phyloP scores from a whole-genome alignment of 2,888 invertebrate species.

The Cybosia mesomella region DNA sequence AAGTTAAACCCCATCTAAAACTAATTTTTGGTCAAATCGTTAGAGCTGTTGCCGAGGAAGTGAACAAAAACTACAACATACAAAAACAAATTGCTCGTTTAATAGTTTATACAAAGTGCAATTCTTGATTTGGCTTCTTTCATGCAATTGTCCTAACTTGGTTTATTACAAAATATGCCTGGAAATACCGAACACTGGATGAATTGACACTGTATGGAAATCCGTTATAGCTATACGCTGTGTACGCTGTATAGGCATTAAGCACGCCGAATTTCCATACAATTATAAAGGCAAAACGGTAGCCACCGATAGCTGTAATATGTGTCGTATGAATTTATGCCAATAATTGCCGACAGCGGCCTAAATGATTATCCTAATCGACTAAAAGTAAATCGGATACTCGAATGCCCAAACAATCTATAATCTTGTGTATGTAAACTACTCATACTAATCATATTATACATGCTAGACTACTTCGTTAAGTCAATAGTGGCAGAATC shows the following conservation, averaged over 20 bases:
- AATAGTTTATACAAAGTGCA: too few species aligned
- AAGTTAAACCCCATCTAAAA: too few species aligned
- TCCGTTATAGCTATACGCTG: not conserved
- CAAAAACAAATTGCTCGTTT: too few species aligned
- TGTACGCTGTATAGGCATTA: not conserved
- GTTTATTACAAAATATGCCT: too few species aligned
- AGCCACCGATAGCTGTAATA: conserved; percentile 25
- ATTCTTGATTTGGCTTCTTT: too few species aligned
- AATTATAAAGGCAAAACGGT: conserved; percentile 23
- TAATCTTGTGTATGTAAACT: not conserved
- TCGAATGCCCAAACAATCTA: not conserved
- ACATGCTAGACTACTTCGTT: conserved; percentile 57
- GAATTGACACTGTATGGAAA: not conserved
- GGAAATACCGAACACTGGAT: not conserved
- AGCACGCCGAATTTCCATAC: not conserved
- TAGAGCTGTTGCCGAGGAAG: too few species aligned
- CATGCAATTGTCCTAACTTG: too few species aligned
- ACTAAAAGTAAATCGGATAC: conserved; percentile 8
- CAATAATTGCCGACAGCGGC: conserved; percentile 22
- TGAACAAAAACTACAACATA: too few species aligned
- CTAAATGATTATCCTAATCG: conserved; percentile 12
- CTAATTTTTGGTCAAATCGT: too few species aligned
- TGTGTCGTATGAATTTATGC: conserved; percentile 37
- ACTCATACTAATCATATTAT: conserved; percentile 34
- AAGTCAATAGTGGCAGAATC: conserved; percentile 55